phyloP scores from a whole-genome alignment of 2,113 vertebrate species.

The Polypterus bichir region DNA sequence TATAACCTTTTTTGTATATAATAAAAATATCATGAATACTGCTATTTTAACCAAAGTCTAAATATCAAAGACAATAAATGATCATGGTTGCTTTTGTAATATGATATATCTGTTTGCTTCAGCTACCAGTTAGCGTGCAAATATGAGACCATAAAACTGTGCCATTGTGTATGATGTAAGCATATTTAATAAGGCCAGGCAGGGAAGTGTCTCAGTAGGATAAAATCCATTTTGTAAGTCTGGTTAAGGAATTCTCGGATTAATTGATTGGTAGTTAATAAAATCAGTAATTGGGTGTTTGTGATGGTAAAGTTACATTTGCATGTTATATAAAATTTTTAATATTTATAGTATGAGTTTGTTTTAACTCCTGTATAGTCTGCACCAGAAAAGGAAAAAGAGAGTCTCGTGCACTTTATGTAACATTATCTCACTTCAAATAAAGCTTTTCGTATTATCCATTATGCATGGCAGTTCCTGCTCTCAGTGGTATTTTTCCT shows the following conservation, averaged over 20 bases:
- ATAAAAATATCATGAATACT: too few species aligned
- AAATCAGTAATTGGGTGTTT: too few species aligned
- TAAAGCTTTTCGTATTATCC: conserved; percentile 54
- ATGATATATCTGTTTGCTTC: not conserved
- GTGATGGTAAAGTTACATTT: not conserved
- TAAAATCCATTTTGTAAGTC: too few species aligned
- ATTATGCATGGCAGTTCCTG: conserved; percentile 61
- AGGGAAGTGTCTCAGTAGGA: too few species aligned
- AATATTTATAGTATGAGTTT: not conserved
- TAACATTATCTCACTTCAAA: conserved; percentile 47
- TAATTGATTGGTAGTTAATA: too few species aligned
- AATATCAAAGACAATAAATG: too few species aligned
- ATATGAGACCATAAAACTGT: too few species aligned
- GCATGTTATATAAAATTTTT: not conserved
- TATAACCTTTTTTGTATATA: too few species aligned
- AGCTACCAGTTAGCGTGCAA: not conserved
- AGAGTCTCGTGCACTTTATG: conserved; percentile 44
- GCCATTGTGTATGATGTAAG: too few species aligned
- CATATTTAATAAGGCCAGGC: too few species aligned
- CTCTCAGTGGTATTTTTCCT: conserved; percentile 67
- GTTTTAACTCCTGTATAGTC: not conserved
- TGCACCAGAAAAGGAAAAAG: not conserved
- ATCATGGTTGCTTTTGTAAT: not conserved
- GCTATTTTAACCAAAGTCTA: too few species aligned
- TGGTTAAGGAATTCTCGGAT: too few species aligned